phyloP scores from a whole-genome alignment of 2,113 vertebrate genomes.

The Bos javanicus region DNA sequence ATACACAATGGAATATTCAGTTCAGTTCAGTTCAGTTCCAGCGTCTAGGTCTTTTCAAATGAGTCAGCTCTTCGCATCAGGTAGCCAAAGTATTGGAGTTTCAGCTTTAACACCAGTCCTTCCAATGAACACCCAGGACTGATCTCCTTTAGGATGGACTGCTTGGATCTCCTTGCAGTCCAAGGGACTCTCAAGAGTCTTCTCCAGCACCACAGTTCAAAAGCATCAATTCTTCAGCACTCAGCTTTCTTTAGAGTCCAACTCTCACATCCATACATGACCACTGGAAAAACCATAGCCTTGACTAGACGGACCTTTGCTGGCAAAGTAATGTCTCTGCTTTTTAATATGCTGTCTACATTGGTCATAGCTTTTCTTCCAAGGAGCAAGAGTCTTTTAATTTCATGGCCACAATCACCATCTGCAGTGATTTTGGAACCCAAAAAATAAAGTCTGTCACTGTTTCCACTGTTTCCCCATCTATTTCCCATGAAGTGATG shows the following conservation, averaged over 20 bases:
- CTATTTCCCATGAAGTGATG: neutral
- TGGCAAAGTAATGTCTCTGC: neutral
- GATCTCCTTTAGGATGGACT: too few relatives aligned
- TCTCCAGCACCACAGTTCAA: neutral
- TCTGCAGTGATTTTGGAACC: neutral
- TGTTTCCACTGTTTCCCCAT: neutral
- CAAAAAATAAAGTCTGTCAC: neutral
- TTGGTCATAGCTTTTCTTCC: neutral
- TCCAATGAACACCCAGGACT: too few relatives aligned
- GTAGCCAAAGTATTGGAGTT: too few relatives aligned
- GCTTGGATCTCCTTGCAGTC: too few relatives aligned
- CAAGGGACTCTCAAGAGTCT: too few relatives aligned
- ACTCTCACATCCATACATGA: neutral
- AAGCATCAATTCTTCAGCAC: rapidly evolving
- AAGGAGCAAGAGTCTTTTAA: neutral
- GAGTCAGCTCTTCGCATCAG: too few relatives aligned
- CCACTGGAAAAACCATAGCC: neutral
- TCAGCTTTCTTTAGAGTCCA: neutral
- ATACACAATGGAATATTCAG: too few relatives aligned
- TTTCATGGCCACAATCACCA: neutral
- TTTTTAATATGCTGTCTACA: neutral
- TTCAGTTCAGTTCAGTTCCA: too few relatives aligned
- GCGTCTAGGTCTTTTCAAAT: too few relatives aligned
- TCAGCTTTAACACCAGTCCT: too few relatives aligned
- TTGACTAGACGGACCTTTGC: neutral